phyloP scores from a whole-genome alignment of 2,113 vertebrate genomes.

The Apteryx mantelli region DNA sequence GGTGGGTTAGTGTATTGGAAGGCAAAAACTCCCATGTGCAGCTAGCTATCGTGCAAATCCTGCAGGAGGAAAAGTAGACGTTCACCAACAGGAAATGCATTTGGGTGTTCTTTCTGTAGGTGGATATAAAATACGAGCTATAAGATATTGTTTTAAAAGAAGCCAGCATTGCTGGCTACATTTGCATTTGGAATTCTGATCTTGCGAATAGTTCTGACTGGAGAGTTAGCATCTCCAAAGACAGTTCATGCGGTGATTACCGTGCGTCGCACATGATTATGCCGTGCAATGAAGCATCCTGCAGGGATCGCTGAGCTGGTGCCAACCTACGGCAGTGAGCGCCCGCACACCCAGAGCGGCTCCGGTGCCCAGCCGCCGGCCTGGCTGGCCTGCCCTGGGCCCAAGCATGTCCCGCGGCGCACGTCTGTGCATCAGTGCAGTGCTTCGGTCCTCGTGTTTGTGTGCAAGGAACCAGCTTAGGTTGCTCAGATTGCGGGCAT shows the following conservation, averaged over 20 bases:
- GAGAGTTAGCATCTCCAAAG: background rate
- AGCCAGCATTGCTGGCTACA: background rate
- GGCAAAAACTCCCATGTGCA: background rate
- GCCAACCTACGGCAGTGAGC: background rate
- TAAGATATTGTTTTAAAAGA: conserved; percentile 6
- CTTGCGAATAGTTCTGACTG: background rate
- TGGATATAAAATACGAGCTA: background rate
- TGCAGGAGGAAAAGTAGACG: background rate
- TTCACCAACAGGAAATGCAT: background rate
- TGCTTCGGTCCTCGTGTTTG: background rate
- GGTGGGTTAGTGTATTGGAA: background rate
- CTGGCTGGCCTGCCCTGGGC: background rate
- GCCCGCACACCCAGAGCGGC: accelerated
- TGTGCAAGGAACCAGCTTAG: accelerated
- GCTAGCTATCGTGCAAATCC: conserved; percentile 39
- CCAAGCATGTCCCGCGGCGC: no score
- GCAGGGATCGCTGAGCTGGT: background rate
- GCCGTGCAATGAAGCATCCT: background rate
- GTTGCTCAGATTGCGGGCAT: no score
- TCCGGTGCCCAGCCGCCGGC: background rate
- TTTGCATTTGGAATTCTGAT: background rate
- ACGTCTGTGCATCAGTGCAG: background rate
- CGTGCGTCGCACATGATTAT: accelerated
- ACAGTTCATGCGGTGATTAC: background rate
- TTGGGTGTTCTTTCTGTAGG: background rate